phyloP scores from a whole-genome alignment of 2,113 vertebrate genomes.

The Xenus cinereus region DNA sequence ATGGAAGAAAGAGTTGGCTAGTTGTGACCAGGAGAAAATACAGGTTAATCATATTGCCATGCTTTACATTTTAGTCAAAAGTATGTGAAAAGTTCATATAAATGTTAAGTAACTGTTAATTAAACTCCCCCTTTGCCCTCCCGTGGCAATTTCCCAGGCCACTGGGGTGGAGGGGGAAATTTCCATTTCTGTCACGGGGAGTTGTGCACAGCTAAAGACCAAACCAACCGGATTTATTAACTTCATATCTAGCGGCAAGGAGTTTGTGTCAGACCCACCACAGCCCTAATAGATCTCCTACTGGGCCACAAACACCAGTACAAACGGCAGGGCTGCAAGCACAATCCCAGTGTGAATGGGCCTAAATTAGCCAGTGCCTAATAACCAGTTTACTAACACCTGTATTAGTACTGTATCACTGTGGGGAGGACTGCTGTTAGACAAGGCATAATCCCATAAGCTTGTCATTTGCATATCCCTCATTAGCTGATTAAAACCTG shows the following conservation, averaged over 20 bases:
- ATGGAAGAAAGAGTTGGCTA: neutral
- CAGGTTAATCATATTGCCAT: neutral
- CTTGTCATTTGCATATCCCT: slow-evolving; percentile 89
- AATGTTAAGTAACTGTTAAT: neutral
- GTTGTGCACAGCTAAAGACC: slow-evolving; percentile 26
- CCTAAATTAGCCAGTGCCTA: slow-evolving; percentile 83
- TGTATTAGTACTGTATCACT: slow-evolving; percentile 86
- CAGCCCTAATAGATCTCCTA: slow-evolving; percentile 82
- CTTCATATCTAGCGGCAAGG: slow-evolving; percentile 56
- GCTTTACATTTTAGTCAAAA: neutral
- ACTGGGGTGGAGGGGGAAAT: neutral
- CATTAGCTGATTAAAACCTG: slow-evolving; percentile 84
- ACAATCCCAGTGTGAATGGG: slow-evolving; percentile 79
- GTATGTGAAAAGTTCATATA: neutral
- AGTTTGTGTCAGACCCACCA: slow-evolving; percentile 85
- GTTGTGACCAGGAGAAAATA: neutral
- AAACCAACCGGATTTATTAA: slow-evolving; percentile 57
- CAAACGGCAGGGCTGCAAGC: slow-evolving; percentile 79
- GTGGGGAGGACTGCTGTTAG: slow-evolving; percentile 79
- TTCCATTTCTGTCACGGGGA: neutral
- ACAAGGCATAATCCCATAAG: slow-evolving; percentile 94
- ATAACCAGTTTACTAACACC: slow-evolving; percentile 91
- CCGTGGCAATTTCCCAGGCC: slow-evolving; percentile 67
- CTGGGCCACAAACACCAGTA: slow-evolving; percentile 77
- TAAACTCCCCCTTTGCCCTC: neutral